Conservation (phyloP, 2,888 invertebrate genomes). For the Cephus sareptanus region DNA sequence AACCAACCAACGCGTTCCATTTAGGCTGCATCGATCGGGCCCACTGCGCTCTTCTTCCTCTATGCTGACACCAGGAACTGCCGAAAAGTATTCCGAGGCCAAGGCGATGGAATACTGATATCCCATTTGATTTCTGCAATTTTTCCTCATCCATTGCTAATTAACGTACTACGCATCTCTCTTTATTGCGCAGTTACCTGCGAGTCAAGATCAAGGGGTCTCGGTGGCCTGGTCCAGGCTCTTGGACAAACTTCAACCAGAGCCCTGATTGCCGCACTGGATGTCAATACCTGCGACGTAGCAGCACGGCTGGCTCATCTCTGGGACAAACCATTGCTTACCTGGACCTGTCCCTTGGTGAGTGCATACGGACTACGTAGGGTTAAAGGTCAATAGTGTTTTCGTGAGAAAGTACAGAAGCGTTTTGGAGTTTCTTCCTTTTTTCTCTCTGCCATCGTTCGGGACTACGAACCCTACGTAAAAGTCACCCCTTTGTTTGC, state of each 20-base stretch:
- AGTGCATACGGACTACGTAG: constrained; percentile 29
- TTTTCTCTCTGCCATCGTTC: no score
- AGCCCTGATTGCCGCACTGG: constrained; percentile 68
- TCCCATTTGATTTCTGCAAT: background rate
- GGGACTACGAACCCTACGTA: no score
- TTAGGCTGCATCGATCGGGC: constrained; percentile 31
- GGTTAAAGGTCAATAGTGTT: no score
- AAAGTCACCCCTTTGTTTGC: no score
- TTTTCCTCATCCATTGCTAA: background rate
- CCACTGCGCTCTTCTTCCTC: background rate
- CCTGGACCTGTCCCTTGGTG: constrained; percentile 71
- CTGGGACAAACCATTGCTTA: constrained; percentile 67
- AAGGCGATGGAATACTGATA: background rate
- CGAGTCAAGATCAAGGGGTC: constrained; percentile 63
- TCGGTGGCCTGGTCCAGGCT: constrained; percentile 66
- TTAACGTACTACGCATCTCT: constrained; percentile 6
- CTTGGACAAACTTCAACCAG: constrained; percentile 62
- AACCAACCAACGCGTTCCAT: constrained; percentile 24
- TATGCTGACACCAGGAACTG: no score
- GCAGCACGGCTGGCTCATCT: constrained; percentile 67
- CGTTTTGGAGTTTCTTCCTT: no score
- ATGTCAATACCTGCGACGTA: constrained; percentile 67
- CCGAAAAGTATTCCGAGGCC: background rate
- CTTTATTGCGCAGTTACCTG: constrained; percentile 66
- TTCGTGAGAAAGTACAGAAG: no score